Evolutionary conservation across 2,113 vertebrate species (phyloP).

Genomic region (Paramormyrops kingsleyae): DNA sequence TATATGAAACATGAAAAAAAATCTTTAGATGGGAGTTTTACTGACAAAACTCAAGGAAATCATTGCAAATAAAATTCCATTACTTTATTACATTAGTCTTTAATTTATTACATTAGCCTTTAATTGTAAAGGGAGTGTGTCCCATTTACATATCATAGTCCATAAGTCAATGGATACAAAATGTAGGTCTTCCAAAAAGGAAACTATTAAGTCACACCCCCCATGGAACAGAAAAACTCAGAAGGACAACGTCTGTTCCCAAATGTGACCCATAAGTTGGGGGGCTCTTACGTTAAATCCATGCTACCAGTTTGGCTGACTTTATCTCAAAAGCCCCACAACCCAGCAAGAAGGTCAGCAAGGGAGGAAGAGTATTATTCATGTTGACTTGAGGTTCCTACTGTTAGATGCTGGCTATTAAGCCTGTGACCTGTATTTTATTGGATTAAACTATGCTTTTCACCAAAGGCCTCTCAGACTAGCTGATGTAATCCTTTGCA

Average conservation of each 20-base stretch:
- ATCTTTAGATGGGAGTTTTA: background rate
- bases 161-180: background rate
- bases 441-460: background rate
- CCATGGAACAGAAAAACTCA: background rate
- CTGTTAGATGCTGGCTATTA: background rate
- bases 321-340: background rate
- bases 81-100: constrained; percentile 6
- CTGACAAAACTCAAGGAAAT: background rate
- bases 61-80: background rate
- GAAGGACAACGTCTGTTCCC: background rate
- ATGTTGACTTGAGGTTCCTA: background rate
- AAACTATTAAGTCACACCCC: background rate
- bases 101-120: background rate
- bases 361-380: background rate
- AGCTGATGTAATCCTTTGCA: background rate
- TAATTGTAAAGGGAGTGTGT: background rate
- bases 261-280: background rate
- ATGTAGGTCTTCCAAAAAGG: background rate
- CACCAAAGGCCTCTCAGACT: background rate
- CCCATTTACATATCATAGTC: background rate
- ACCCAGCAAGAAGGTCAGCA: background rate
- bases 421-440: background rate
- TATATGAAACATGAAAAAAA: background rate
- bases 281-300: background rate
- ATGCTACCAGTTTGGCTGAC: background rate